These are phyloP conservation scores for Meloe dianella DNA, from an alignment of 2,888 invertebrate species.

Conservation along the genomic window DNA sequence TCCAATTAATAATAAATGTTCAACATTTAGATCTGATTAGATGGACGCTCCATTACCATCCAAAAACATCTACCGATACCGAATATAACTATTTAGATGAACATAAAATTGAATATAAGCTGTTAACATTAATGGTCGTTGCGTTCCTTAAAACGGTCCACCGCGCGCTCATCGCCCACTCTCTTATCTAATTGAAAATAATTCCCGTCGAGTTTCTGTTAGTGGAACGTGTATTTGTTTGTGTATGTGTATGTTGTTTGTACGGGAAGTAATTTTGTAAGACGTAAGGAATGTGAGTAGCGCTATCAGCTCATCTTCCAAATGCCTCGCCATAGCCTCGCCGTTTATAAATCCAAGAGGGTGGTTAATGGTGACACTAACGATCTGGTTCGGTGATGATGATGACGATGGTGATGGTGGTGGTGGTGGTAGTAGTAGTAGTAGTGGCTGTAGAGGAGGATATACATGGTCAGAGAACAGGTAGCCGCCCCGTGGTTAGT, in stretches of 20 bases:
- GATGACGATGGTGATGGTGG: not conserved
- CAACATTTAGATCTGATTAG: conserved; percentile 7
- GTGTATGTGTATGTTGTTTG: conserved; percentile 24
- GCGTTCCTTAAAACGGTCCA: conserved; percentile 31
- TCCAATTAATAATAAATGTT: conserved; percentile 3
- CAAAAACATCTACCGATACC: conserved; percentile 1
- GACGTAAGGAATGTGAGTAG: conserved; percentile 33
- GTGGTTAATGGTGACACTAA: conserved; percentile 36
- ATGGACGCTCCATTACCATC: not conserved
- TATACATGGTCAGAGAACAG: conserved; percentile 31
- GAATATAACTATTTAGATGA: not conserved
- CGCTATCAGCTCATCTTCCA: conserved; percentile 34
- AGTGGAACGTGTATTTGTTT: not conserved
- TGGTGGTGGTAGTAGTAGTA: not conserved
- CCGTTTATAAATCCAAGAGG: conserved; percentile 34
- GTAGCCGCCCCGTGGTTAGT: conserved; percentile 35
- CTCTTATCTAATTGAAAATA: conserved; percentile 35
- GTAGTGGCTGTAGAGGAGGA: not conserved
- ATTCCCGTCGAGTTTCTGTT: conserved; percentile 26
- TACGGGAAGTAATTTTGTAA: conserved; percentile 34
- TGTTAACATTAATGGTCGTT: conserved; percentile 31
- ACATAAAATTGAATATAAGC: conserved; percentile 28
- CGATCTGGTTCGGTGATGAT: conserved; percentile 29
- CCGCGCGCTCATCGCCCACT: conserved; percentile 26
- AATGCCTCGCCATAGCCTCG: conserved; percentile 29